Evolutionary conservation across 2,888 invertebrate species (phyloP).

Genomic region (Oscheius onirici): DNA sequence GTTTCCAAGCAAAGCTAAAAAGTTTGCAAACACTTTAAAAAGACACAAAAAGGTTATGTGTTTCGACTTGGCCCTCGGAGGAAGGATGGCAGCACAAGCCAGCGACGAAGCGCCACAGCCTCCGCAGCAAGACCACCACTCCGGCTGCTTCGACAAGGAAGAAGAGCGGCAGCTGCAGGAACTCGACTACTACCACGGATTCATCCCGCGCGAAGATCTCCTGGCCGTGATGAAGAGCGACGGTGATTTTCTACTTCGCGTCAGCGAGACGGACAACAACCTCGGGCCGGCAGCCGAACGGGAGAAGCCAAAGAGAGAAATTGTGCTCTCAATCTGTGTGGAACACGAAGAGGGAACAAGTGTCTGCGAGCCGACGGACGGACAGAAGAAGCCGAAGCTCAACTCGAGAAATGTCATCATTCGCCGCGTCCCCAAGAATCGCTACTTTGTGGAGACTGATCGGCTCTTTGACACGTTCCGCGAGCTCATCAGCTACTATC

Average conservation of each 20-base stretch:
- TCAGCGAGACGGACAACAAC: slow-evolving; percentile 30
- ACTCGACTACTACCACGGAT: slow-evolving; percentile 41
- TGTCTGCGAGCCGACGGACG: too few relatives aligned
- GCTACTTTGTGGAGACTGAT: slow-evolving; percentile 3
- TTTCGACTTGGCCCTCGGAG: too few relatives aligned
- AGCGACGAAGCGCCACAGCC: too few relatives aligned
- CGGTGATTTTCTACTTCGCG: slow-evolving; percentile 40
- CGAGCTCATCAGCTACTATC: slow-evolving; percentile 23
- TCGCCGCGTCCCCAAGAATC: not conserved
- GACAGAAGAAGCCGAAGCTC: not conserved
- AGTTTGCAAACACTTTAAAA: too few relatives aligned
- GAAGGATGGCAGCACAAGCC: too few relatives aligned
- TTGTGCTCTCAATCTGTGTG: slow-evolving; percentile 1
- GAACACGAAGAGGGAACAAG: not conserved
- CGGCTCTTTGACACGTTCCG: slow-evolving; percentile 9
- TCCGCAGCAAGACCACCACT: too few relatives aligned
- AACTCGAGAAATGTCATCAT: slow-evolving; percentile 16
- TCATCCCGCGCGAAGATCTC: slow-evolving; percentile 40
- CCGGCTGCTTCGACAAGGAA: not conserved
- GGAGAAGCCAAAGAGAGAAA: not conserved
- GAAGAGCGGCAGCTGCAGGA: slow-evolving; percentile 23
- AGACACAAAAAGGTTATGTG: too few relatives aligned
- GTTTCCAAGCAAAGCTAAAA: too few relatives aligned
- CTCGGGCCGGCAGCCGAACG: not conserved
- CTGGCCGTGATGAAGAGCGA: slow-evolving; percentile 19